Conservation (phyloP, 2,888 invertebrate genomes). For the Dynastes maya region DNA sequence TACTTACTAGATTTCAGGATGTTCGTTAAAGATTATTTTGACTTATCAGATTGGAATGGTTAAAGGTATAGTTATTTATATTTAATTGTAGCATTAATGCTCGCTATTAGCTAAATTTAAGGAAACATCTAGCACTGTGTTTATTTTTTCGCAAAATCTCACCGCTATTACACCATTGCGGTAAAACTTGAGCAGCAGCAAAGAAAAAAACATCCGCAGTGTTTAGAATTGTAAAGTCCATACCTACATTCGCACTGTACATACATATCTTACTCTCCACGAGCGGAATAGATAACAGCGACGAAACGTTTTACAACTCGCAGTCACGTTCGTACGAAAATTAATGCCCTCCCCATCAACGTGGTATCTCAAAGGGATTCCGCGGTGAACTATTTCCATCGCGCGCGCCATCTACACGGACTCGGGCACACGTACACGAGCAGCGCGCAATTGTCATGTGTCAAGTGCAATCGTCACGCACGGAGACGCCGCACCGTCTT, state of each 20-base stretch:
- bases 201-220: conserved; percentile 7
- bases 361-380: conserved; percentile 14
- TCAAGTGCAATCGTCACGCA: conserved; percentile 28
- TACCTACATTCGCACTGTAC: not conserved
- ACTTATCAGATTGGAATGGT: no score
- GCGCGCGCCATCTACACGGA: not conserved
- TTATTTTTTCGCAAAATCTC: no score
- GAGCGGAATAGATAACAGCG: not conserved
- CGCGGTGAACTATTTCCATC: conserved; percentile 6
- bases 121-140: no score
- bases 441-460: conserved; percentile 9
- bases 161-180: no score
- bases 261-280: not conserved
- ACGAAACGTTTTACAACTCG: not conserved
- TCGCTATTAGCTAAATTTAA: no score
- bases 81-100: no score
- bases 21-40: no score
- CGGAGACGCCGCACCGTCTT: conserved; percentile 22
- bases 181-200: not conserved
- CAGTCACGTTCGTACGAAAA: conserved; percentile 3
- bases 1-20: no score
- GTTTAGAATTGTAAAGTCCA: conserved; percentile 12
- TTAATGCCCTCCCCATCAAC: conserved; percentile 9
- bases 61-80: no score
- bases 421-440: not conserved